Percentiles rank a stretch among this genome's conserved stretches.
phyloP scores from a whole-genome alignment of 2,888 invertebrate genomes.

The Morinoia aosen region DNA sequence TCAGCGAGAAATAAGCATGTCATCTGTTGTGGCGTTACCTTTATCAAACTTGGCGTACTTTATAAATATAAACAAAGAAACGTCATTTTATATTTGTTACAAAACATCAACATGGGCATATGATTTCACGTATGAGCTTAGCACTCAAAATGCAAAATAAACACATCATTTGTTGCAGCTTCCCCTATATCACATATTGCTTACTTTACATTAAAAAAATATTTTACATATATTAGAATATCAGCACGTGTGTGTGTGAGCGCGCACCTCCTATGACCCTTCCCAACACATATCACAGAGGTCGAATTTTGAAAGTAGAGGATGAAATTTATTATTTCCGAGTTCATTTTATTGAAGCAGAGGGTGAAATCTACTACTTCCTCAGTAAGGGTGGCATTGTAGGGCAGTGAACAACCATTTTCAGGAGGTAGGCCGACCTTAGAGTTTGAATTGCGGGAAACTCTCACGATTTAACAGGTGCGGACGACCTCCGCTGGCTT shows the following conservation, averaged over 20 bases:
- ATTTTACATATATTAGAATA: too few relatives aligned
- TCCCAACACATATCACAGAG: too few relatives aligned
- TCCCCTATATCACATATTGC: too few relatives aligned
- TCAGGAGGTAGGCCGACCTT: not conserved
- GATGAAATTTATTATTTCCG: not conserved
- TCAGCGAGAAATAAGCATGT: not conserved
- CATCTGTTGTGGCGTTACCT: not conserved
- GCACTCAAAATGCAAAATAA: not conserved
- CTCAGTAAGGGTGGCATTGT: not conserved
- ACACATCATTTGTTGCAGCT: not conserved
- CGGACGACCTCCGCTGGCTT: not conserved
- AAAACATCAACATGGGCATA: not conserved
- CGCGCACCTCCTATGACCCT: too few relatives aligned
- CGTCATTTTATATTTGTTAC: not conserved
- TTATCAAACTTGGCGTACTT: not conserved
- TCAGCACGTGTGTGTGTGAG: too few relatives aligned
- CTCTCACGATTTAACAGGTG: not conserved
- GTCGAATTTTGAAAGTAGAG: too few relatives aligned
- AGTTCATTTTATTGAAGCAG: not conserved
- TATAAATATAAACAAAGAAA: not conserved
- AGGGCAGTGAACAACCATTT: not conserved
- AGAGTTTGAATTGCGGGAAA: not conserved
- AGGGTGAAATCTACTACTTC: not conserved
- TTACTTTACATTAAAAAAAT: too few relatives aligned
- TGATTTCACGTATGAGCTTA: not conserved